Base-by-base conservation (phyloP, 2,113 vertebrate genomes). In the Clarias magur region DNA sequence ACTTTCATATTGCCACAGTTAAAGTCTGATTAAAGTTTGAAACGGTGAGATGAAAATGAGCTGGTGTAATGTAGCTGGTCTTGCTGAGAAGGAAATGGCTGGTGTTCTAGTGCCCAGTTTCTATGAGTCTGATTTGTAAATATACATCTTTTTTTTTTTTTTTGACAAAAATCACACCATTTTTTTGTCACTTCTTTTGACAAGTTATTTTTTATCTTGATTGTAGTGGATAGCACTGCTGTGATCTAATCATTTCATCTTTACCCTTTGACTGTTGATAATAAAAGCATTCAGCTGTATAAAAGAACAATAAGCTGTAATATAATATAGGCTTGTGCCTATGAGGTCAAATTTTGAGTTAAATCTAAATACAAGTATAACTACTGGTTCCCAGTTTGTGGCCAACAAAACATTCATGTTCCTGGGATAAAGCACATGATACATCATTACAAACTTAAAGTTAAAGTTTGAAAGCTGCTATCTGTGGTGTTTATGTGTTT, bases 11-110 rank as follows among this genome's bases (percentile, higher is more conserved):
- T 82, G 87, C 89, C 83, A 83, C 88, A 90, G 92, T 93, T 87
- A 92, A 94, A 93, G 93, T 94, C 93, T 94, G 92, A 94, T 94
- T 94, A 93, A 94, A 94, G 93, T 95, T 95, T 93, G 68, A 92
- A 92, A 95, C 92, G 89, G 90, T 91, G 93, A 91, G 86, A 92
- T 93, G 88, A 93, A 93, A 94, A 94, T 93, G 91, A 89, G 53
- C 23, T 89, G 87, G 90, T 86, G 80, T 88, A 83, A 79, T 86
- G 62, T 86, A 82, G 87, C 85, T 48, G 93, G 92, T 91, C 92
- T 93, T 86, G 86, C 92, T 91, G 91, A 75, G 90, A 89, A 91
- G 91, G 89, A 92, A 93, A 95, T 93, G 92, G 92, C 85, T 88
- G 92, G 92, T 89, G 89, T 92, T 88, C 86, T 79, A 90, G 86